These are phyloP conservation scores for Allacma fusca DNA, from an alignment of 2,888 invertebrate genomes.

Conservation along the genomic window DNA sequence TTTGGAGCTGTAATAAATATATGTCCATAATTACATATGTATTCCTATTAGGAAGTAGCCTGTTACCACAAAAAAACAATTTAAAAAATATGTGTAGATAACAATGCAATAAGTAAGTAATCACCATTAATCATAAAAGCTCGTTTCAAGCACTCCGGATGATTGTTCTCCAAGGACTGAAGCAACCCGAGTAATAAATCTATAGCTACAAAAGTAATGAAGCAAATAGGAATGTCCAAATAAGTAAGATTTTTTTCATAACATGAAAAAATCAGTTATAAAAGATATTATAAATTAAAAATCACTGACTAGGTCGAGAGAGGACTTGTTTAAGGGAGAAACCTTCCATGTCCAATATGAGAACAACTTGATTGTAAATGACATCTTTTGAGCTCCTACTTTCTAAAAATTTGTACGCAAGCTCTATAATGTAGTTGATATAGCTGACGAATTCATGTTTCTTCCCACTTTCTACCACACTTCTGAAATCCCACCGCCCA, in stretches of 20 bases:
- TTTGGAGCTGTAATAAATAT: conserved; percentile 34
- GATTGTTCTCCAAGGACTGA: conserved; percentile 33
- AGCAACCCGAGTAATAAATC: conserved; percentile 37
- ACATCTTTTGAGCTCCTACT: conserved; percentile 1
- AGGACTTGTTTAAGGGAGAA: conserved; percentile 42
- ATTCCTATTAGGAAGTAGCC: no score
- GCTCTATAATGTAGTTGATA: conserved; percentile 37
- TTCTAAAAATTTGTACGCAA: conserved; percentile 25
- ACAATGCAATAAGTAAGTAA: no score
- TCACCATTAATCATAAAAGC: conserved; percentile 33
- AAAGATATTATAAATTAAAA: conserved; percentile 88
- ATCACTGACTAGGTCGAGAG: conserved; percentile 66
- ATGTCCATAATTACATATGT: no score
- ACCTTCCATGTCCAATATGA: conserved; percentile 42
- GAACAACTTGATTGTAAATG: conserved; percentile 30
- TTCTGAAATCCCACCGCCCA: conserved; percentile 55
- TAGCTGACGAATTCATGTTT: conserved; percentile 40
- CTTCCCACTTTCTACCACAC: conserved; percentile 48
- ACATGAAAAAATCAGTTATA: no score
- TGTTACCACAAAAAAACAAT: no score
- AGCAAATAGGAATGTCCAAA: no score
- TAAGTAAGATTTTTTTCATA: no score
- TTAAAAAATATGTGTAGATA: no score
- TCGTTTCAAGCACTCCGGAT: conserved; percentile 31
- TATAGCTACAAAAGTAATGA: conserved; percentile 30